Base-by-base conservation (phyloP, 2,888 invertebrate species). In the Mystacides longicornis region DNA sequence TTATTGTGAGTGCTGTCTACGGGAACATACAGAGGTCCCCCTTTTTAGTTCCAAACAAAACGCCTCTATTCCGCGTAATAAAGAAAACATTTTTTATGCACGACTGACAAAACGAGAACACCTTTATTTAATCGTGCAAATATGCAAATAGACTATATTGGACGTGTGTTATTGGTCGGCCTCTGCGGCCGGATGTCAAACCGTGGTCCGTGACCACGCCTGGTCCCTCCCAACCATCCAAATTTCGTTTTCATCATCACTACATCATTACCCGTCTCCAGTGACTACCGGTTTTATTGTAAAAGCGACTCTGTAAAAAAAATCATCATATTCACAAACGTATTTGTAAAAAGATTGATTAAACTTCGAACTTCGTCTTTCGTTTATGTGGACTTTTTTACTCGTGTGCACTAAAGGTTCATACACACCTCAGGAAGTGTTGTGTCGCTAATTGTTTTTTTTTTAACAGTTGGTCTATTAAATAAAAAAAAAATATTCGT, bases 131-230 rank as follows among this genome's bases (percentile, higher is more conserved):
- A 55, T 51, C 55, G 55, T 51, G 55, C 51, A 47, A 55, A 55
- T 55, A 55, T 55, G 55, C 55, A 51, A 55, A 55, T 55, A 51
- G 23, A 47, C 21, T 21, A 33, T n/a, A 43, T 46, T 22, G 47
- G 33, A 20, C 47, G 55, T 23, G 22, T 55, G 50, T 55, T 55
- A 55, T 55, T 55, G 55, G 55, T 55, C 55, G 51, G 47, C 33
- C 33, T 33, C 23, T 20, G n/a, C 51, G 42, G 18, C 48, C 55
- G 55, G 55, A 55, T 55, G 51, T 55, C 46, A 51, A 51, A 51
- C 46, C 56, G 49, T 45, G 56, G 56, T 49, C 49, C 54, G 46
- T 56, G 54, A 53, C 56, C 56, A 56, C 56, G 56, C 56, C 52
- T 54, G 51, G 16, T 42, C 43, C 54, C 53, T 33, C 55, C 33